These are phyloP conservation scores for Conomelus anceps DNA, from an alignment of 2,888 invertebrate genomes.

Conservation along the genomic window DNA sequence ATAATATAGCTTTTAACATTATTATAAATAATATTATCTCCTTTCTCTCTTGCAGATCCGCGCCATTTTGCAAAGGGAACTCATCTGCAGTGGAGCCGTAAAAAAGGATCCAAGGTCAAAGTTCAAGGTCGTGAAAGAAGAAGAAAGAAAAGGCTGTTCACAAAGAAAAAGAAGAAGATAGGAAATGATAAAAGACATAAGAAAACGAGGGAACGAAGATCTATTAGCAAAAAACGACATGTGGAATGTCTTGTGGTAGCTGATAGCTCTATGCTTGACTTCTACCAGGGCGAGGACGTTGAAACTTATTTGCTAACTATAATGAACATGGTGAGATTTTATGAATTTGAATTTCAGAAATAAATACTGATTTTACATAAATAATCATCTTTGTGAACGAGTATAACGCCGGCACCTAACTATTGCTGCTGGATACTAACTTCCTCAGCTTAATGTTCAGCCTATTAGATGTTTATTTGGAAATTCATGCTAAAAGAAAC, in stretches of 20 bases:
- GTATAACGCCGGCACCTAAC: too few species aligned
- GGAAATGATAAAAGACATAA: slow-evolving; percentile 6
- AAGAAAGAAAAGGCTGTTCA: neutral
- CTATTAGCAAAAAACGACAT: slow-evolving; percentile 38
- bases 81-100: slow-evolving; percentile 17
- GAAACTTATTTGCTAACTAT: slow-evolving; percentile 82
- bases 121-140: slow-evolving; percentile 13
- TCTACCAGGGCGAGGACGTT: slow-evolving; percentile 58
- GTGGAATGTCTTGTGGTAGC: slow-evolving; percentile 85
- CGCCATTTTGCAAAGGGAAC: neutral
- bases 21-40: too few species aligned
- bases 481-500: too few species aligned
- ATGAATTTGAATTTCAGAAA: too few species aligned
- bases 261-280: slow-evolving; percentile 75
- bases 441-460: too few species aligned
- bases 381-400: too few species aligned
- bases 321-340: slow-evolving; percentile 73
- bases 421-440: too few species aligned
- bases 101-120: slow-evolving; percentile 8
- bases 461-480: too few species aligned
- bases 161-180: neutral
- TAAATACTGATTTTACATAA: too few species aligned
- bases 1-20: too few species aligned
- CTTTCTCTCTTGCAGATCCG: slow-evolving; percentile 22
- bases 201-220: neutral